These are phyloP conservation scores for Drosophila lini DNA, from an alignment of 1,140 invertebrate species.

Conservation along the genomic window DNA sequence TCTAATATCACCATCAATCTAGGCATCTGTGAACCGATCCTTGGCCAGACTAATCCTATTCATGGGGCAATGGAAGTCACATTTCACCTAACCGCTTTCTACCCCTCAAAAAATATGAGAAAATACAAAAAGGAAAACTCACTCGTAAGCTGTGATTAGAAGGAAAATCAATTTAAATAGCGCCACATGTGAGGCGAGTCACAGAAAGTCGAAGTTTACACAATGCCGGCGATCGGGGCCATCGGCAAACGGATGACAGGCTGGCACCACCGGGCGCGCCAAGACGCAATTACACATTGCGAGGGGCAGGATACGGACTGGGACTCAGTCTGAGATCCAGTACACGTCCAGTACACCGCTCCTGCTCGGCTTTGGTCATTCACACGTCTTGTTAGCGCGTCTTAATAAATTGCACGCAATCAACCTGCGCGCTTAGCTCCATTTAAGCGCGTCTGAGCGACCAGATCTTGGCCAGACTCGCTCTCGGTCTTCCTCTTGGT, in stretches of 20 bases:
- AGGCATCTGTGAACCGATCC: background rate
- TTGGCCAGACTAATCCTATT: constrained; percentile 22
- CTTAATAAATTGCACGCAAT: constrained; percentile 84
- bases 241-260: constrained; percentile 37
- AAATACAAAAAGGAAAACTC: background rate
- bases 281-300: constrained; percentile 59
- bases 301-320: constrained; percentile 16
- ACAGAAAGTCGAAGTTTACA: constrained; percentile 31
- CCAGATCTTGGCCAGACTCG: constrained; percentile 73
- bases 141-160: constrained; percentile 19
- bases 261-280: constrained; percentile 46
- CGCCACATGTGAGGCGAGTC: constrained; percentile 42
- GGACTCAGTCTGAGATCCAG: constrained; percentile 9
- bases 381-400: constrained; percentile 84
- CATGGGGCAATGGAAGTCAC: constrained; percentile 9
- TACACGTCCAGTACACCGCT: constrained; percentile 47
- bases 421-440: constrained; percentile 79
- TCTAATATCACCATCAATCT: background rate
- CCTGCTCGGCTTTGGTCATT: constrained; percentile 76
- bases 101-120: background rate
- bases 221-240: constrained; percentile 38
- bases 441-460: constrained; percentile 77
- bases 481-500: background rate
- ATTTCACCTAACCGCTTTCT: constrained; percentile 3
- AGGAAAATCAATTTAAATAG: constrained; percentile 52